Base-by-base conservation (phyloP, 2,888 invertebrate genomes). In the Teinopalpus imperialis region DNA sequence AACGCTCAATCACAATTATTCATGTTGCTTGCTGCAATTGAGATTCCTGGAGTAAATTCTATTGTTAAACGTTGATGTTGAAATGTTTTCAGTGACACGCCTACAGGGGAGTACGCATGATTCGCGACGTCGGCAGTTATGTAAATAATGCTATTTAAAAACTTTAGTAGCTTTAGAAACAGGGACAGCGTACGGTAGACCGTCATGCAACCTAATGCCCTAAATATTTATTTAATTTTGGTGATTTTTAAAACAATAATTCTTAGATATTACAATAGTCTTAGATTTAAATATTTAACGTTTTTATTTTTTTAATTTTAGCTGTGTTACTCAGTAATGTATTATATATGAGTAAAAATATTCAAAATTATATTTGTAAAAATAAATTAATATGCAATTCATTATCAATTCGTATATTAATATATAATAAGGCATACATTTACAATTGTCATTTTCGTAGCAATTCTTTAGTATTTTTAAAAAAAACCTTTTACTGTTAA, bases 71-170 rank as follows among this genome's bases (percentile, higher is more conserved):
- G 12, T 34, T 34, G 20, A 20, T 18, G 34, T 8, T 3, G 24
- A 8, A 8, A 24, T 21, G 20, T 21, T 13, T n/a, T 35, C 23
- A 8, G 9, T 40, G 23, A 21, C 40, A 31, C 40, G 40, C 31
- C 40, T 41, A 41, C 40, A 12, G 10, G 16, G 1, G 31, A 27
- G 20, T 34, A 26, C 26, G 26, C 14, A 26, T 16, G 16, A 29
- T 43, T 43, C 34, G 29, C 30, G 31, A 16, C 12, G 10, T 48
- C 14, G 8, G 27, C 40, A 49, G 44, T 52, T 52, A 52, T 52
- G 52, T 52, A 49, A 52, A 51, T 40, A 35, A 42, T 14, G 43
- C 49, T 48, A 47, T 53, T 49, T 53, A 49, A 53, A 51, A 53
- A 49, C 51, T 35, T 35, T 27, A 23, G 14, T 37, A 36, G 20